These are phyloP conservation scores for Paramuricea clavata DNA, from an alignment of 92 coral and sea anemone species.

Conservation along the genomic window DNA sequence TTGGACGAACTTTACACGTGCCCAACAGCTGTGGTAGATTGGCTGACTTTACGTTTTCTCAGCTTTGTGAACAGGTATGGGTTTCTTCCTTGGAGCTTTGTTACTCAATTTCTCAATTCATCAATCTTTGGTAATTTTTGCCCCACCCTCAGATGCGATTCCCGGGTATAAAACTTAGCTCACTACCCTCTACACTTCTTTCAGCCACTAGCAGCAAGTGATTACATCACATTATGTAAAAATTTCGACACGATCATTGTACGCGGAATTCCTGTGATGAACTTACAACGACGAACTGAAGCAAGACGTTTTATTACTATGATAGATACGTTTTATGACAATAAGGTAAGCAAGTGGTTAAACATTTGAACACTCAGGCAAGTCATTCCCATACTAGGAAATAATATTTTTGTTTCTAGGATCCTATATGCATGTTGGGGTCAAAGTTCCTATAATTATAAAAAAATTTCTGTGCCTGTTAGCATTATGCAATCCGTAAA, in stretches of 20 bases:
- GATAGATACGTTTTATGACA: conserved; percentile 92
- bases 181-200: neutral
- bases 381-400: too few relatives aligned
- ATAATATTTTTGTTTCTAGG: too few relatives aligned
- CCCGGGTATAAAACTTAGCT: neutral
- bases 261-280: conserved; percentile 90
- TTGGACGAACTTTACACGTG: conserved; percentile 82
- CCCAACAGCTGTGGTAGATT: conserved; percentile 86
- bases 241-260: conserved; percentile 87
- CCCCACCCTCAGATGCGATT: too few relatives aligned
- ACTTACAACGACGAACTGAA: conserved; percentile 81
- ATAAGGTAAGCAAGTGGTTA: too few relatives aligned
- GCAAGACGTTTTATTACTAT: conserved; percentile 94
- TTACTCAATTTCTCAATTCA: too few relatives aligned
- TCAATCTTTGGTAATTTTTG: too few relatives aligned
- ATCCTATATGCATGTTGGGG: too few relatives aligned
- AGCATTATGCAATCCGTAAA: too few relatives aligned
- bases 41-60: conserved; percentile 92
- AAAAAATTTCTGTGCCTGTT: too few relatives aligned
- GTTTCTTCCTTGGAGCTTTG: too few relatives aligned
- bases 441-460: too few relatives aligned
- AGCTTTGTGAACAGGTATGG: conserved; percentile 87
- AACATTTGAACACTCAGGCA: too few relatives aligned
- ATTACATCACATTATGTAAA: conserved; percentile 85
- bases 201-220: conserved; percentile 95